Percentiles rank a stretch among this genome's conserved stretches.
These are phyloP conservation scores for Acrocera orbiculus DNA, from an alignment of 2,888 invertebrate species.

Conservation along the genomic window DNA sequence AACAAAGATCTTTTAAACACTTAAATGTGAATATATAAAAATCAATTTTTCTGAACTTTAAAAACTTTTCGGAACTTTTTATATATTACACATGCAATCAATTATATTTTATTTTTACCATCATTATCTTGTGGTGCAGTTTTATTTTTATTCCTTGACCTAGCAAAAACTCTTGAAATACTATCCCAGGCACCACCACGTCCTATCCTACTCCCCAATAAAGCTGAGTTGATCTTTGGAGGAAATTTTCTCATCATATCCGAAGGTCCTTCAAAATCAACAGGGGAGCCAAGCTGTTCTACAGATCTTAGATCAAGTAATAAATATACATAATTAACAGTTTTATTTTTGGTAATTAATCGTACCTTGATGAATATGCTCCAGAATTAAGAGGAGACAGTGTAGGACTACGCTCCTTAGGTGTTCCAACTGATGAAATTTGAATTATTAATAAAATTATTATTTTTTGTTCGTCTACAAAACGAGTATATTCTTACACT, in stretches of 20 bases:
- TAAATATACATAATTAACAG: slow-evolving; percentile 31
- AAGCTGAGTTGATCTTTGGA: slow-evolving; percentile 28
- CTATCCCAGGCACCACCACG: slow-evolving; percentile 76
- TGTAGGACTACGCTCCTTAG: slow-evolving; percentile 70
- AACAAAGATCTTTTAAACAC: too few species aligned
- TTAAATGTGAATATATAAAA: too few species aligned
- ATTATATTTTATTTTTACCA: slow-evolving; percentile 31
- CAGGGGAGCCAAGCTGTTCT: slow-evolving; percentile 67
- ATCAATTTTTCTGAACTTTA: too few species aligned
- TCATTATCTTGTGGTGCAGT: slow-evolving; percentile 48
- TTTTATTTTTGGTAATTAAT: too few species aligned
- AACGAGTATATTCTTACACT: slow-evolving; percentile 23
- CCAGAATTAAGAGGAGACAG: slow-evolving; percentile 60
- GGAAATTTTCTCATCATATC: slow-evolving; percentile 30
- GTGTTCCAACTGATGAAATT: slow-evolving; percentile 46
- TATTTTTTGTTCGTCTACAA: not conserved
- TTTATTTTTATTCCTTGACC: slow-evolving; percentile 68
- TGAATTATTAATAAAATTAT: not conserved
- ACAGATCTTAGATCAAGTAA: slow-evolving; percentile 25
- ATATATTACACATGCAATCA: too few species aligned
- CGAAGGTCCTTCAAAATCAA: slow-evolving; percentile 48
- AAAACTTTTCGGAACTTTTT: too few species aligned
- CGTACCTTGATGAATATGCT: slow-evolving; percentile 54
- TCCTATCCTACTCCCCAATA: slow-evolving; percentile 34
- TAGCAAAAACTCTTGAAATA: slow-evolving; percentile 75